These are phyloP conservation scores for Oreocharis arfaki DNA, from an alignment of 2,113 vertebrate species.

Conservation along the genomic window DNA sequence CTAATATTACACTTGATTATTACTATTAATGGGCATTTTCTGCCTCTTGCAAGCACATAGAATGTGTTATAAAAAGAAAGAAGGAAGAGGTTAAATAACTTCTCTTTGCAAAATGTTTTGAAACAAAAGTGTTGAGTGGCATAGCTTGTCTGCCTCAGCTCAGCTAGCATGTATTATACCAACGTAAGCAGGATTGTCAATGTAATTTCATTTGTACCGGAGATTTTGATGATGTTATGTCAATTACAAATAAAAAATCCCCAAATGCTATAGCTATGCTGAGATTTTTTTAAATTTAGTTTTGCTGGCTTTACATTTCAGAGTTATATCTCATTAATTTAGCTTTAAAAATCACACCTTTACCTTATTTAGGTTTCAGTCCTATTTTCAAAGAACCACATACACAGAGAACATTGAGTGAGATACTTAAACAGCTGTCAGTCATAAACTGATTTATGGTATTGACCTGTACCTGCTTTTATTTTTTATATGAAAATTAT, in stretches of 20 bases:
- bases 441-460: background rate
- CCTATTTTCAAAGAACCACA: background rate
- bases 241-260: background rate
- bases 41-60: background rate
- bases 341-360: background rate
- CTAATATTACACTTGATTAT: background rate
- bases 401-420: background rate
- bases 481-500: background rate
- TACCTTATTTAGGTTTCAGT: background rate
- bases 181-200: background rate
- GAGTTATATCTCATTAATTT: background rate
- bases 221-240: background rate
- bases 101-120: background rate
- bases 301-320: background rate
- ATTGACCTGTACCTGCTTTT: background rate
- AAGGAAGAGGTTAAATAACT: background rate
- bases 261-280: background rate
- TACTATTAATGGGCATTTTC: background rate
- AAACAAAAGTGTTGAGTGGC: background rate
- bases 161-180: background rate
- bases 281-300: background rate
- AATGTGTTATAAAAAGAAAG: background rate
- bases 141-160: background rate
- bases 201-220: background rate
- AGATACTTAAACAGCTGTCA: background rate